phyloP scores from a whole-genome alignment of 2,888 invertebrate species.

The Chrysolina americana region DNA sequence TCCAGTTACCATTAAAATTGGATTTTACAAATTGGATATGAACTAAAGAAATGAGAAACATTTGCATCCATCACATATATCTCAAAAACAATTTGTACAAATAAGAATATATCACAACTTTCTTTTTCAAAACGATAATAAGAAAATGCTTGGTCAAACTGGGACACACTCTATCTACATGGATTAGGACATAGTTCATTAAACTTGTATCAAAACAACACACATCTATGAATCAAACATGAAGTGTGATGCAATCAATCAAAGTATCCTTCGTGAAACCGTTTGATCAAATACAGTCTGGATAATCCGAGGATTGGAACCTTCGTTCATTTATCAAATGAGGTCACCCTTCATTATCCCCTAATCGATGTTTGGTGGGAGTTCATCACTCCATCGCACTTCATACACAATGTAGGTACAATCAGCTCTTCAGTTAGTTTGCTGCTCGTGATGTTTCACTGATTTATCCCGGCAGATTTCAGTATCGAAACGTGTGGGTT shows the following conservation, averaged over 20 bases:
- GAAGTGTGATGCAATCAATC: neutral
- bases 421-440: neutral
- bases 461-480: neutral
- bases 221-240: neutral
- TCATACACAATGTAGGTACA: constrained; percentile 5
- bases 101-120: too few species aligned
- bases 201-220: neutral
- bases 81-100: too few species aligned
- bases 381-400: constrained; percentile 6
- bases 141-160: too few species aligned
- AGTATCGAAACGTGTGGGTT: neutral
- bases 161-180: too few species aligned
- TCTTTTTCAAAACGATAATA: too few species aligned
- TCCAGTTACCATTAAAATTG: too few species aligned
- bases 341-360: constrained; percentile 10
- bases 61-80: too few species aligned
- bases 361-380: constrained; percentile 9
- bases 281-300: neutral
- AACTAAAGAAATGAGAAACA: too few species aligned
- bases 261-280: neutral
- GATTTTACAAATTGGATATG: too few species aligned
- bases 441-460: neutral
- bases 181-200: neutral
- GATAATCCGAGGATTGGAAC: neutral
- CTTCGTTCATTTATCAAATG: constrained; percentile 15